Conservation (phyloP, 1,140 invertebrate species). For the Hetaerina americana region DNA sequence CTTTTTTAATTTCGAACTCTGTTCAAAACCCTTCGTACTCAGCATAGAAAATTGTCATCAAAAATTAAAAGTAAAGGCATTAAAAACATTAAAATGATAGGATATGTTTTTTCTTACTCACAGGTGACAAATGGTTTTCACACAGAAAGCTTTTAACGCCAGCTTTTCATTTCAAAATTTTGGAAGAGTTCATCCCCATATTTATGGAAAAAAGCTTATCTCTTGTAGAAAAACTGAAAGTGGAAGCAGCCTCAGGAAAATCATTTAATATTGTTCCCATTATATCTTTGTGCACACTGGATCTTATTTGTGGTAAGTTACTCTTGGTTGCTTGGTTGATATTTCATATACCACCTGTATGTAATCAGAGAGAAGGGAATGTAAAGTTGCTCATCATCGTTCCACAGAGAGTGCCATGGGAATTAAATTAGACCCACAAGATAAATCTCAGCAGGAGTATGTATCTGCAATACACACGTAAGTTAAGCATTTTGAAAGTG, state of each 20-base stretch:
- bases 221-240: constrained; percentile 45
- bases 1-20: no score
- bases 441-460: constrained; percentile 52
- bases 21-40: no score
- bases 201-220: constrained; percentile 63
- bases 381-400: no score
- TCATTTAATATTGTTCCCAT: constrained; percentile 59
- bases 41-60: no score
- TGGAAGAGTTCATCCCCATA: constrained; percentile 70
- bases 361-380: no score
- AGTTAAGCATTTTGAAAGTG: no score
- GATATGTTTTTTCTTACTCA: constrained; percentile 19
- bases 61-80: no score
- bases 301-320: constrained; percentile 70
- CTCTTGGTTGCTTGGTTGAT: no score
- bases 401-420: constrained; percentile 82
- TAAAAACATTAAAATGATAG: no score
- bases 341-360: no score
- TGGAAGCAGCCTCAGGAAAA: constrained; percentile 31
- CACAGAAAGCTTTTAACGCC: constrained; percentile 74
- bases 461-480: constrained; percentile 55
- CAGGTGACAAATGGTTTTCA: constrained; percentile 62
- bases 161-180: constrained; percentile 78
- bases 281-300: constrained; percentile 63
- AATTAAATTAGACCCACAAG: constrained; percentile 51